Evolutionary conservation across 2,888 invertebrate species (phyloP), one percentile per base, ranked within the genome.

Genomic region (Caenorhabditis sp.): DNA sequence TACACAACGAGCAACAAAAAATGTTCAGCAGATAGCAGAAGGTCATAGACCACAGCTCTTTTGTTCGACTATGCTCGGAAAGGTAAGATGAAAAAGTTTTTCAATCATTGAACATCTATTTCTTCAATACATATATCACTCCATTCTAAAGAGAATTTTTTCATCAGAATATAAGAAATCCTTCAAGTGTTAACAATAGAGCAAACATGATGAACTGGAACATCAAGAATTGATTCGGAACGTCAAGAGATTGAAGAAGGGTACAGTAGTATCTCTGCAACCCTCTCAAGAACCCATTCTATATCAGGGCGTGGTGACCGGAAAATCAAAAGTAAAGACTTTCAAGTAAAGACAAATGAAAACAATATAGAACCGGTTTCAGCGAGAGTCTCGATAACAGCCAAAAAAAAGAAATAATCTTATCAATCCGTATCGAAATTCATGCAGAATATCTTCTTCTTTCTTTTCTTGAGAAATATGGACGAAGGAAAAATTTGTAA

Each of bases 281-380:
- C 28, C 24, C 56, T 69, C 56, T 58, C 14, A 28, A 19, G n/a
- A 49, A n/a, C 22, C 19, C 22, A 72, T 16, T 24, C 31, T 49
- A 16, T 59, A 54, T 70, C 24, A 49, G 24, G 44, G 73, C 24
- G 58, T 73, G 63, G 63, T 28, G 51, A 54, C 49, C 63, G 63
- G 63, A 56, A 69, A 69, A 47, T 19, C 19, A 59, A 59, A 72
- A 49, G 28, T 26, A 59, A 31, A 63, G 35, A 63, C 54, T 73
- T 73, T 59, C 31, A 47, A 41, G 58, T 58, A 54, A 68, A 47
- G 49, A 26, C 26, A 68, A 68, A 49, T 61, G 72, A 72, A 41
- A 72, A 63, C 54, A 58, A 38, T 38, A 72, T 38, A 63, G 63
- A 79, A 66, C 64, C 66, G 66, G 77, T 68, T 66, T 59, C 35